These are phyloP conservation scores for Sebastes flavidus DNA, from an alignment of 2,797 vertebrate species.

Conservation along the genomic window DNA sequence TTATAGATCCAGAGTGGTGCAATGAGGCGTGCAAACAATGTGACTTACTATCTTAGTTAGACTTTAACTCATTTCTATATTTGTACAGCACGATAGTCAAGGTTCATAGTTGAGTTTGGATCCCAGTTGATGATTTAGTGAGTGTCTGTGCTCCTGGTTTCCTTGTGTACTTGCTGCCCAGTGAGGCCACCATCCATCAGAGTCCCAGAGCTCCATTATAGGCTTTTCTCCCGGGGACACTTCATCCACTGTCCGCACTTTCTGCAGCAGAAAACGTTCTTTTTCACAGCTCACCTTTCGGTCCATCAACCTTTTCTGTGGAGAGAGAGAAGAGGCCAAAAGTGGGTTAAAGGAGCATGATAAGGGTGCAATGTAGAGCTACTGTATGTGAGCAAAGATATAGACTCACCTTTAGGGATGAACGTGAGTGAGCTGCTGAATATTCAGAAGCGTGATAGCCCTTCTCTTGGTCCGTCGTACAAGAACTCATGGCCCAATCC, in stretches of 20 bases:
- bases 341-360: not conserved
- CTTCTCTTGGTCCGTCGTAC: slow-evolving; percentile 84
- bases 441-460: slow-evolving; percentile 93
- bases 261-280: slow-evolving; percentile 4
- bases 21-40: not conserved
- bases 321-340: not conserved
- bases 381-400: not conserved
- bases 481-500: slow-evolving; percentile 91
- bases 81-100: not conserved
- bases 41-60: not conserved
- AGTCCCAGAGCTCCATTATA: slow-evolving; percentile 24
- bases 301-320: slow-evolving; percentile 45
- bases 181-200: slow-evolving; percentile 47
- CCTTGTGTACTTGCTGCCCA: not conserved
- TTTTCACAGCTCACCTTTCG: slow-evolving; percentile 41
- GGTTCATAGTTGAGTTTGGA: not conserved
- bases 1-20: not conserved
- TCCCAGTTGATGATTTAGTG: no score
- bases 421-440: slow-evolving; percentile 93
- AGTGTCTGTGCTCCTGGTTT: not conserved
- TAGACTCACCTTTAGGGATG: slow-evolving; percentile 84
- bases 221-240: slow-evolving; percentile 50
- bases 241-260: slow-evolving; percentile 49
- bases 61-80: not conserved
- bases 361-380: not conserved